Evolutionary conservation across 2,888 invertebrate genomes (phyloP), one percentile per base, ranked within the genome.

Genomic region (Nematopogon swammerdamellus): DNA sequence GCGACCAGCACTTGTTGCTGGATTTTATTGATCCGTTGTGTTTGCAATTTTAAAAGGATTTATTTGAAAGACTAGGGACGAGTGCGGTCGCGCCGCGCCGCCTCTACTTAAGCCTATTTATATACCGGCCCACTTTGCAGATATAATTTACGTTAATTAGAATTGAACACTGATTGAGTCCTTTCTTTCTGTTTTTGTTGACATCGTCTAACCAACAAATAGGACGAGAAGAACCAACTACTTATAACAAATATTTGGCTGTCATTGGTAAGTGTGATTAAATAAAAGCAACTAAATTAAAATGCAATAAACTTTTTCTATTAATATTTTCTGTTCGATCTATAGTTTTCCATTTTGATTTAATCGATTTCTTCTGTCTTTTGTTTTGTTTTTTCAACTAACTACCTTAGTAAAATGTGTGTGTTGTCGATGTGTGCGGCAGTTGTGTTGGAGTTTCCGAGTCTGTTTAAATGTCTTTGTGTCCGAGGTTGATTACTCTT

Each of bases 141-240:
- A 25, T 25, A 25, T 25, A 25, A n/a, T 36, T 36, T 14, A 36
- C 36, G n/a, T 14, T 36, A 25, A 25, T 10, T 36, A 36, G 36
- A 36, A 36, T 36, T 36, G 8, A 36, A 65, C 73, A 79, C 77
- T 80, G 77, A 80, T 73, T 80, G 73, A 75, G 77, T 64, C 75
- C 77, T 76, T 79, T 81, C 80, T 81, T 82, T 84, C 84, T 84
- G 84, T 84, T 83, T 84, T 86, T 86, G 85, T 84, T 85, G 85
- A 77, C 79, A 74, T 72, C 77, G 73, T 79, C 77, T 85, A 85
- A 84, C 84, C 76, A 76, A 75, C 64, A 61, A 60, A 85, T 88
- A 92, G 92, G 92, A 92, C 87, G 92, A 92, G 89, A 92, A 92
- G 88, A 92, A 92, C 85, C 92, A 92, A 88, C 89, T 92, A 85